Evolutionary conservation across 2,113 vertebrate genomes (phyloP), one percentile per base, ranked within the genome.

Genomic region (Sorex araneus): DNA sequence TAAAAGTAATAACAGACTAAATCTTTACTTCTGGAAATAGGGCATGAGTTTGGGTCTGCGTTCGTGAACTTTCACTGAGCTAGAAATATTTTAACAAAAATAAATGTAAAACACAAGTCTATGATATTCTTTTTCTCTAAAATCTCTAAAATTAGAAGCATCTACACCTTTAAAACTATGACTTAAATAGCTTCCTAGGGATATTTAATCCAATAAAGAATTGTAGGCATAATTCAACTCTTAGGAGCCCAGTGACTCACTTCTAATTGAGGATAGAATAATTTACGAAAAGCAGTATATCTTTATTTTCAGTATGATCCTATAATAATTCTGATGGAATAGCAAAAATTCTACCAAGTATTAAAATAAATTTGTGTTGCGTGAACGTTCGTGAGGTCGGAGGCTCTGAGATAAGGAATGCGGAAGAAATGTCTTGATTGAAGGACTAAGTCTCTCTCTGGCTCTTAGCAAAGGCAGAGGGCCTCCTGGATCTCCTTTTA

Each of bases 1-100:
- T 81, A 86, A 94, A 87, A 93, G 79, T 84, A 86, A 82, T 90
- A 89, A 67, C 36, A 60, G 69, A 86, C 81, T 74, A 36, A 94
- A 77, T 87, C 94, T 89, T 89, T 77, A n/a, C 74, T 93, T 87
- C 40, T 71, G 28, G 34, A 89, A 89, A 30, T 81, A 54, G 45
- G 76, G 15, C 80, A 45, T 11, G 34, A 89, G 19, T 36, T 21
- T 85, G 27, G 40, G 25, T 84, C 18, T 85, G 11, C 8, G 47
- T 83, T 78, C 66, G 16, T 54, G 25, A 88, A 25, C 34, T 57
- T 90, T 78, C 30, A 10, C 25, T 75, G 36, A 11, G 10, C 4
- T 87, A 74, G 79, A 94, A 88, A 63, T 30, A 67, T 15, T 71
- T 23, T n/a, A 76, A 76, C 8, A 74, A 50, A 93, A 30, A 66